Evolutionary conservation across 2,888 invertebrate genomes (phyloP).

Genomic region (Andricus quercusramuli): DNA sequence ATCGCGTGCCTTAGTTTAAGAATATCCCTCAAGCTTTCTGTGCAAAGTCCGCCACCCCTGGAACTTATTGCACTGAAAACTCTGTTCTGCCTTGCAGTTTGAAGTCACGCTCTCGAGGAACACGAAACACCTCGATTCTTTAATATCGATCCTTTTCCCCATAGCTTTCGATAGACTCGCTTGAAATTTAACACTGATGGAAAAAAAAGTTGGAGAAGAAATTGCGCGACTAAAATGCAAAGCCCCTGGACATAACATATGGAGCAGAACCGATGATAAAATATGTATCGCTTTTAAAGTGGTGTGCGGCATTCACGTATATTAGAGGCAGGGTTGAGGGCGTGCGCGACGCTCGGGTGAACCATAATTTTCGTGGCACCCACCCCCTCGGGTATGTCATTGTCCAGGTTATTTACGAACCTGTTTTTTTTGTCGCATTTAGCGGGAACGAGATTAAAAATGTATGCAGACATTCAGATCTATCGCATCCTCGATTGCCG

Average conservation of each 20-base stretch:
- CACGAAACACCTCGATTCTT: conserved; percentile 33
- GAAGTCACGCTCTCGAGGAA: conserved; percentile 35
- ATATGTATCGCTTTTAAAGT: conserved; percentile 69
- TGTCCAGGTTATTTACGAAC: conserved; percentile 52
- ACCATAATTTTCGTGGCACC: conserved; percentile 53
- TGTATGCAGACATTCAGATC: conserved; percentile 48
- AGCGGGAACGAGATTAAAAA: conserved; percentile 51
- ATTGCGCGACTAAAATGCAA: conserved; percentile 1
- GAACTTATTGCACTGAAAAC: conserved; percentile 28
- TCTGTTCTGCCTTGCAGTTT: conserved; percentile 17
- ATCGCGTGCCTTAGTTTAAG: conserved; percentile 2
- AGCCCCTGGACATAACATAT: conserved; percentile 8
- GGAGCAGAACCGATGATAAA: conserved; percentile 59
- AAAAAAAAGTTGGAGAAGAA: background rate
- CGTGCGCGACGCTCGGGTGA: conserved; percentile 43
- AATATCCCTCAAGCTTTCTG: conserved; percentile 22
- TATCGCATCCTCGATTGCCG: conserved; percentile 47
- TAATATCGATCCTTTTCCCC: background rate
- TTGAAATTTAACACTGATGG: background rate
- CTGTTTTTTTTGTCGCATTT: conserved; percentile 35
- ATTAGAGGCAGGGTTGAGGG: conserved; percentile 44
- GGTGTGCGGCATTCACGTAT: conserved; percentile 59
- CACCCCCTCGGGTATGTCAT: conserved; percentile 50
- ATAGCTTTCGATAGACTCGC: background rate
- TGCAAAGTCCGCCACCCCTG: conserved; percentile 30